These are phyloP conservation scores for Volucella inanis DNA, from an alignment of 2,888 invertebrate species.

Conservation along the genomic window DNA sequence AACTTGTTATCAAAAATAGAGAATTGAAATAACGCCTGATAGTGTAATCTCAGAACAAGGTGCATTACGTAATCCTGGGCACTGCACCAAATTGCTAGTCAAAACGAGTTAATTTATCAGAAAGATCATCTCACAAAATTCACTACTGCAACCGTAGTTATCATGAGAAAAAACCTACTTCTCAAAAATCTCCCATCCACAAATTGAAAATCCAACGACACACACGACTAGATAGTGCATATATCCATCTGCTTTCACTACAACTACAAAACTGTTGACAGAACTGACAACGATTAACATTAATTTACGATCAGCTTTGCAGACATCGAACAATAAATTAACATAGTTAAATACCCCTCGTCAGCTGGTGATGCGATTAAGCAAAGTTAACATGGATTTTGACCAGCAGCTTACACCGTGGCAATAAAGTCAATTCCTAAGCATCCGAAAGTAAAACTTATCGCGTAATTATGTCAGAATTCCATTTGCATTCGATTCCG, in stretches of 20 bases:
- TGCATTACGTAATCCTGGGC: too few species aligned
- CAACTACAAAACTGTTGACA: not conserved
- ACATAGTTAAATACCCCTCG: constrained; percentile 43
- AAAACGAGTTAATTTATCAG: too few species aligned
- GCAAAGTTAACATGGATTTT: constrained; percentile 60
- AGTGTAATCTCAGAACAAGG: too few species aligned
- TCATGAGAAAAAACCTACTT: too few species aligned
- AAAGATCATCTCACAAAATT: too few species aligned
- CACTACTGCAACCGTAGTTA: too few species aligned
- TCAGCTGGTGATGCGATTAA: constrained; percentile 39
- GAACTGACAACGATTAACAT: constrained; percentile 16
- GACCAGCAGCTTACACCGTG: constrained; percentile 49
- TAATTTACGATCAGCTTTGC: not conserved
- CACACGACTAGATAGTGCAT: not conserved
- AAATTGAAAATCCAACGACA: too few species aligned
- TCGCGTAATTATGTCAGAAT: constrained; percentile 73
- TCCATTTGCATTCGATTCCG: constrained; percentile 73
- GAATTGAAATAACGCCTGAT: too few species aligned
- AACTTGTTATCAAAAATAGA: too few species aligned
- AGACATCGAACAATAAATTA: constrained; percentile 45
- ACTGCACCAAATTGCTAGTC: too few species aligned
- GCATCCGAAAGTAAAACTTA: constrained; percentile 71
- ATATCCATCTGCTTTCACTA: not conserved
- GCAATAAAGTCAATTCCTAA: constrained; percentile 68
- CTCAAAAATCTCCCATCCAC: too few species aligned